These are phyloP conservation scores for Yponomeuta sedellus DNA, from an alignment of 2,888 invertebrate species.

Conservation along the genomic window DNA sequence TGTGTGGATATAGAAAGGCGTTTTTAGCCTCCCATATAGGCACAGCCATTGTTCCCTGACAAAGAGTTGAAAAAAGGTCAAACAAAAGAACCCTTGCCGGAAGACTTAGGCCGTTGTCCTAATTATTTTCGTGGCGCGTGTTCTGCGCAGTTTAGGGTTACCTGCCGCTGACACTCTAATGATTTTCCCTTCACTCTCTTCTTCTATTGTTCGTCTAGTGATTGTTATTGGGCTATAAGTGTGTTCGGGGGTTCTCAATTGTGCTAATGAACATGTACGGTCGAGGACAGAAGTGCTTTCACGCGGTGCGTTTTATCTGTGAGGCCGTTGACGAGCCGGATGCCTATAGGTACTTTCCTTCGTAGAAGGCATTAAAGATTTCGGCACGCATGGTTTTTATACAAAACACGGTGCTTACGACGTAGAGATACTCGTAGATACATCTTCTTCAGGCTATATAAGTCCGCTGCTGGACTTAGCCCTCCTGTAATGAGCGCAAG, in stretches of 20 bases:
- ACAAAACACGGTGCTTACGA: too few species aligned
- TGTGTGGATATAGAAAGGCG: not conserved
- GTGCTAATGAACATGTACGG: not conserved
- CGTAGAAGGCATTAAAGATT: too few species aligned
- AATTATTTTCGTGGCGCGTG: constrained; percentile 17
- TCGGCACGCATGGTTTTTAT: too few species aligned
- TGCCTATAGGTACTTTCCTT: too few species aligned
- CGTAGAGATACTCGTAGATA: too few species aligned
- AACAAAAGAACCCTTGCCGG: constrained; percentile 16
- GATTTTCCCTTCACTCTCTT: not conserved
- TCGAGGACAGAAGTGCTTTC: not conserved
- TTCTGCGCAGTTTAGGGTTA: constrained; percentile 9
- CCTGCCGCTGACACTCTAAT: not conserved
- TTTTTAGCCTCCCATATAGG: constrained; percentile 10
- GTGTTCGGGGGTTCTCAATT: not conserved
- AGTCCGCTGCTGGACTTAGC: too few species aligned
- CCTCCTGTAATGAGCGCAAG: too few species aligned
- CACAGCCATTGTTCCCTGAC: constrained; percentile 18
- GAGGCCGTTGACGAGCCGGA: not conserved
- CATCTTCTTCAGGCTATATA: too few species aligned
- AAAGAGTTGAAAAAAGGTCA: constrained; percentile 18
- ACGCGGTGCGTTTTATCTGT: not conserved
- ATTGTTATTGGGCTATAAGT: not conserved
- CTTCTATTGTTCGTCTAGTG: not conserved
- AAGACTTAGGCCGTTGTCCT: constrained; percentile 16